These are phyloP conservation scores for Coptotermes formosanus DNA, from an alignment of 1,140 invertebrate species.

Conservation along the genomic window DNA sequence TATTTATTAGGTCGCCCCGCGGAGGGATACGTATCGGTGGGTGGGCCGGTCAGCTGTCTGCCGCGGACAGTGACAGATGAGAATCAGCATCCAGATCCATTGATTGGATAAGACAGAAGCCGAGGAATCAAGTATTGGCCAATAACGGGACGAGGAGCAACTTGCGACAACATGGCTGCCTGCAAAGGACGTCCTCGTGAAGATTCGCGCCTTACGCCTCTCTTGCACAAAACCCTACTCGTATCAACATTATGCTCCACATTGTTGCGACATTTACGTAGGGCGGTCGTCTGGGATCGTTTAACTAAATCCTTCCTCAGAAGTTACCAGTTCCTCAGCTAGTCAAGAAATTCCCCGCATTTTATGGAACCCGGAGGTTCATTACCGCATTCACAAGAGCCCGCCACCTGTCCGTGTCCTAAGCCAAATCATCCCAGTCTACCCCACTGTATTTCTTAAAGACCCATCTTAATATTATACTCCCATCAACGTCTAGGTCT, in stretches of 20 bases:
- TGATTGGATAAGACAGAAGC: constrained; percentile 26
- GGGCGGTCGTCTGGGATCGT: background rate
- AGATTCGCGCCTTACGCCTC: constrained; percentile 56
- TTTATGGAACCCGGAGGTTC: too few relatives aligned
- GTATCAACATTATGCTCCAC: background rate
- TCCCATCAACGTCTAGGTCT: too few relatives aligned
- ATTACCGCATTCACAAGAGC: too few relatives aligned
- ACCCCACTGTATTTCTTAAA: too few relatives aligned
- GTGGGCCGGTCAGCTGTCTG: background rate
- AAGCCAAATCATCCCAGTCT: too few relatives aligned
- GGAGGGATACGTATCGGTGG: background rate
- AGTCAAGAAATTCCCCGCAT: too few relatives aligned
- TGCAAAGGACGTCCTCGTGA: background rate
- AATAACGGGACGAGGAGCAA: background rate
- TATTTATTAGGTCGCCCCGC: background rate
- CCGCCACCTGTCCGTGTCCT: too few relatives aligned
- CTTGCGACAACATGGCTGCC: background rate
- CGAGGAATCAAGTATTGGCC: background rate
- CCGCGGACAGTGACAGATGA: constrained; percentile 51
- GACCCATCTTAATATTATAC: too few relatives aligned
- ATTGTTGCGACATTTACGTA: background rate
- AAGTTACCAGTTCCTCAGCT: too few relatives aligned
- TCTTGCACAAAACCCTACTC: constrained; percentile 65
- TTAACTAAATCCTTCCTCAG: too few relatives aligned
- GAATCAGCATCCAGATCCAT: constrained; percentile 43